Evolutionary conservation across 2,888 invertebrate species (phyloP).

Genomic region (Glaucopsyche alexis): DNA sequence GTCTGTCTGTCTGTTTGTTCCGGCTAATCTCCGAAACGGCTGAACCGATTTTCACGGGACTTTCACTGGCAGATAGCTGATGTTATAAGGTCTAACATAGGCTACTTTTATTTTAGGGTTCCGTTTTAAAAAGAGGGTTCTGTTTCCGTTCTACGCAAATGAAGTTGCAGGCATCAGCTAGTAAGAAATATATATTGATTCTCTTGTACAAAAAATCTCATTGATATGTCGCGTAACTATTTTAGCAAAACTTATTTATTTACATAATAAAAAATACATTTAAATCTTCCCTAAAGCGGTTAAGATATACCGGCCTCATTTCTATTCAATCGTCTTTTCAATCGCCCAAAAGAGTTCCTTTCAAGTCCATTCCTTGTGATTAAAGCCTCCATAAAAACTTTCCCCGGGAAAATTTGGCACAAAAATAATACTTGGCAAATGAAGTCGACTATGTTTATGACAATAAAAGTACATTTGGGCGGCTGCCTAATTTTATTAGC

Average conservation of each 20-base stretch:
- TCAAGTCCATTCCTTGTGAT: slow-evolving; percentile 7
- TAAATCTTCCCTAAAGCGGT: not conserved
- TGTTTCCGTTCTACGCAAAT: no score
- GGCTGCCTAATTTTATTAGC: slow-evolving; percentile 13
- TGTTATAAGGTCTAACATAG: no score
- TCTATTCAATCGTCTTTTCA: slow-evolving; percentile 2
- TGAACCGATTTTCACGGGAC: no score
- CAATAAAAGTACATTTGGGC: slow-evolving; percentile 13
- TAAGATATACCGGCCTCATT: not conserved
- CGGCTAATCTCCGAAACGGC: no score
- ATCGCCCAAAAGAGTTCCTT: slow-evolving; percentile 4
- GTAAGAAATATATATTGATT: no score
- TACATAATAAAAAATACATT: not conserved
- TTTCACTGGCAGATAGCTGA: no score
- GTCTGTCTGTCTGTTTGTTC: no score
- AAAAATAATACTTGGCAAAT: slow-evolving; percentile 17
- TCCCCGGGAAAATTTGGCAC: slow-evolving; percentile 9
- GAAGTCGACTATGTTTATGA: not conserved
- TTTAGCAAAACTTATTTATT: not conserved
- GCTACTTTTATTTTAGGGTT: no score
- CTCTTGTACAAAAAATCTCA: no score
- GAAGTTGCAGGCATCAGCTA: no score
- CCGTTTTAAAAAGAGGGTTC: no score
- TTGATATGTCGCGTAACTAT: no score
- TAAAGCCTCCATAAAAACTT: slow-evolving; percentile 14